These are phyloP conservation scores for Agelastica alni DNA, from an alignment of 2,888 invertebrate genomes.

Conservation along the genomic window DNA sequence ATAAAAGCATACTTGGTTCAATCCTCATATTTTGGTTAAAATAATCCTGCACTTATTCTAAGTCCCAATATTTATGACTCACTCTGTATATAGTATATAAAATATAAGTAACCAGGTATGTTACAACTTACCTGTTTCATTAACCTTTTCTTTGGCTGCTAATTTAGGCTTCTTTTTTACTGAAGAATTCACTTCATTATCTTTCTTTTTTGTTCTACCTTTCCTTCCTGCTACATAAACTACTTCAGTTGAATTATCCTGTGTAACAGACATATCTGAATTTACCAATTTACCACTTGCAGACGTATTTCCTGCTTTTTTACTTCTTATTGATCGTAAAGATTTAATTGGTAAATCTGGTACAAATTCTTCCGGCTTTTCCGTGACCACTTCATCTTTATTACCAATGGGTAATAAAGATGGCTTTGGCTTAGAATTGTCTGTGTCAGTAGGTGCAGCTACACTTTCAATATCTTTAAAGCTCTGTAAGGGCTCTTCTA, in stretches of 20 bases:
- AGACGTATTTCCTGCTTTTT: constrained; percentile 12
- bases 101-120: too few relatives aligned
- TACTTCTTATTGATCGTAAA: constrained; percentile 28
- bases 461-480: constrained; percentile 2
- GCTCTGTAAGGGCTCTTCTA: background rate
- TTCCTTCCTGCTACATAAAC: constrained; percentile 26
- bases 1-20: too few relatives aligned
- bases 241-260: constrained; percentile 26
- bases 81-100: too few relatives aligned
- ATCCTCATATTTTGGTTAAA: too few relatives aligned
- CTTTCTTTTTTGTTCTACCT: constrained; percentile 24
- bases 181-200: constrained; percentile 4
- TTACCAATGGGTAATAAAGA: background rate
- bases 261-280: background rate
- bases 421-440: background rate
- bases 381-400: constrained; percentile 7
- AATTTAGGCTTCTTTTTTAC: constrained; percentile 28
- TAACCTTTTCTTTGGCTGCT: constrained; percentile 10
- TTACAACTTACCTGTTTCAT: background rate
- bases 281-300: background rate
- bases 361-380: constrained; percentile 4
- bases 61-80: too few relatives aligned
- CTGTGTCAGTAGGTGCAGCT: background rate
- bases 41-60: too few relatives aligned
- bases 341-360: constrained; percentile 22